A percentile compares a stretch with the other conserved stretches of the same genome.
Evolutionary conservation across 2,888 invertebrate genomes (phyloP).

Genomic region (Drosophila eohydei): DNA sequence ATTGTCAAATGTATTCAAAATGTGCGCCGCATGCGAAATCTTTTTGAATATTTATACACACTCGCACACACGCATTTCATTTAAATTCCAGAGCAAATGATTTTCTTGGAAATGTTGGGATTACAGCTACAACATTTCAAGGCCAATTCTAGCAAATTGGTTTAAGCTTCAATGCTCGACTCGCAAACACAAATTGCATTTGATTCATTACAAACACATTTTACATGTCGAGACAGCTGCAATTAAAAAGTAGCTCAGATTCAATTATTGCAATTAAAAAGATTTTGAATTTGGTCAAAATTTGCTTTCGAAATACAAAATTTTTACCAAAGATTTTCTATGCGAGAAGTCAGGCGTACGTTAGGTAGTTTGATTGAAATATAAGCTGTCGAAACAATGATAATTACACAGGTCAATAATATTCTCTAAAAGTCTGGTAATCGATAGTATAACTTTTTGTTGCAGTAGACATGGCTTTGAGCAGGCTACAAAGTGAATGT

Average conservation of each 20-base stretch:
- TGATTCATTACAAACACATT: not conserved
- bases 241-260: not conserved
- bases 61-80: conserved; percentile 20
- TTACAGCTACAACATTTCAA: conserved; percentile 47
- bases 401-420: too few relatives aligned
- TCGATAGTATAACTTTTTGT: too few relatives aligned
- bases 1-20: conserved; percentile 81
- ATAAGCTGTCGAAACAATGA: too few relatives aligned
- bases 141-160: conserved; percentile 46
- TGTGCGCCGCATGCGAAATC: conserved; percentile 79
- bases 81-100: conserved; percentile 71
- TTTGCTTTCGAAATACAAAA: too few relatives aligned
- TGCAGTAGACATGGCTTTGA: too few relatives aligned
- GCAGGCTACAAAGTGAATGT: too few relatives aligned
- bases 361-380: too few relatives aligned
- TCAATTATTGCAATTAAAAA: not conserved
- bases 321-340: too few relatives aligned
- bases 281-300: not conserved
- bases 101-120: conserved; percentile 37
- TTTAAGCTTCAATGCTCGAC: conserved; percentile 3
- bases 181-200: conserved; percentile 8
- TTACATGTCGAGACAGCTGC: not conserved
- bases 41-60: conserved; percentile 76
- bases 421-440: too few relatives aligned
- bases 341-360: too few relatives aligned